phyloP scores from a whole-genome alignment of 2,888 invertebrate species.

The Pristionchus entomophagus region DNA sequence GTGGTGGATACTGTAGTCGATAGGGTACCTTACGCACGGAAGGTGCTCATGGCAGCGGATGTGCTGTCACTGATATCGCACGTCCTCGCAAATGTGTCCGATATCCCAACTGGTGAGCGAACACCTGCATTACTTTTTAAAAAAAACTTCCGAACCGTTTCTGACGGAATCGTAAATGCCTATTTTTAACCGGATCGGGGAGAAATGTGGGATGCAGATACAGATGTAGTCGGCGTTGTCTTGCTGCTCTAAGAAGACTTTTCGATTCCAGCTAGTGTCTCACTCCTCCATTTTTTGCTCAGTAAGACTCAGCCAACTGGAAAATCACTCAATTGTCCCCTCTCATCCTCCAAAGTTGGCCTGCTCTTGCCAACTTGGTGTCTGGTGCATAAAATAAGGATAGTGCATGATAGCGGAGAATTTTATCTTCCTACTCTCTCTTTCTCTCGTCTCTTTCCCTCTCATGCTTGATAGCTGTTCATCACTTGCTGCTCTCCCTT shows the following conservation, averaged over 20 bases:
- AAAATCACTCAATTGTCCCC: slow-evolving; percentile 29
- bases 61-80: slow-evolving; percentile 73
- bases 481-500: background rate
- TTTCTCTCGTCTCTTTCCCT: too few species aligned
- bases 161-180: too few species aligned
- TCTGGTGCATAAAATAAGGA: too few species aligned
- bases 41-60: slow-evolving; percentile 68
- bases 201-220: too few species aligned
- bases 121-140: background rate
- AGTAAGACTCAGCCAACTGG: background rate
- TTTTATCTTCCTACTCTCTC: too few species aligned
- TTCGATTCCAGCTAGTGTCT: background rate
- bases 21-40: slow-evolving; percentile 26
- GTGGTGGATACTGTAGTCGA: slow-evolving; percentile 22
- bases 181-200: too few species aligned
- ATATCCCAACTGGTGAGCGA: slow-evolving; percentile 55
- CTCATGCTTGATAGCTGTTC: background rate
- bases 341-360: background rate
- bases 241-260: too few species aligned
- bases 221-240: too few species aligned
- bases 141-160: background rate
- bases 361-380: too few species aligned
- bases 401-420: too few species aligned
- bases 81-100: slow-evolving; percentile 73
- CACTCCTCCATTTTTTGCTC: background rate